Conservation (phyloP, 2,797 vertebrate species). For the Thamnophis elegans region DNA sequence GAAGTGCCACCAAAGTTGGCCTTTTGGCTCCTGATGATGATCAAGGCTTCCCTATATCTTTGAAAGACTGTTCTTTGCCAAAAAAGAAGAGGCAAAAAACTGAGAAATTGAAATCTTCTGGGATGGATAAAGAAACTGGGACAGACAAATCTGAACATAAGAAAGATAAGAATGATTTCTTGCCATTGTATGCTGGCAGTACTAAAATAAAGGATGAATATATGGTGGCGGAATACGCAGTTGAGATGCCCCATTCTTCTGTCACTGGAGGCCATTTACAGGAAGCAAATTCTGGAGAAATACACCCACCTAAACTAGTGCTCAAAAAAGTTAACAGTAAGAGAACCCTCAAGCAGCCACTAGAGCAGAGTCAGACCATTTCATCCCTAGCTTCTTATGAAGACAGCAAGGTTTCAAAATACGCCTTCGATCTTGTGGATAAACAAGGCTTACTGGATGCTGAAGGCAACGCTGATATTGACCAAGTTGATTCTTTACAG, state of each 20-base stretch:
- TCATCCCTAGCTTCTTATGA: slow-evolving; percentile 88
- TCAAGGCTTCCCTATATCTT: slow-evolving; percentile 78
- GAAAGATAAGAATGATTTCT: slow-evolving; percentile 84
- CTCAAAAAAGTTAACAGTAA: slow-evolving; percentile 93
- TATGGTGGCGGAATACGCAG: slow-evolving; percentile 90
- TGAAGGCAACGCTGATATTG: slow-evolving; percentile 85
- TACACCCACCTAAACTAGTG: slow-evolving; percentile 89
- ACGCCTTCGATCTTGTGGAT: slow-evolving; percentile 95
- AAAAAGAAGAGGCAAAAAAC: slow-evolving; percentile 96
- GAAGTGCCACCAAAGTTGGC: slow-evolving; percentile 84
- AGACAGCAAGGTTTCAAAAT: slow-evolving; percentile 91
- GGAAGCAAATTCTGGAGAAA: slow-evolving; percentile 80
- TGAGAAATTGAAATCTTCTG: slow-evolving; percentile 80
- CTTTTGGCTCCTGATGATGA: slow-evolving; percentile 81
- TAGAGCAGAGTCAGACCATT: slow-evolving; percentile 84
- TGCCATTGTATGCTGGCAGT: slow-evolving; percentile 86
- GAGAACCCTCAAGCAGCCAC: slow-evolving; percentile 82
- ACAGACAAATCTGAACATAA: slow-evolving; percentile 84
- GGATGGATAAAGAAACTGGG: slow-evolving; percentile 70
- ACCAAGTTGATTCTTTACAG: slow-evolving; percentile 87
- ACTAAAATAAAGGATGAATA: slow-evolving; percentile 98
- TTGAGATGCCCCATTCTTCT: slow-evolving; percentile 89
- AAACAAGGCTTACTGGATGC: slow-evolving; percentile 91
- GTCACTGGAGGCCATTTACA: slow-evolving; percentile 77
- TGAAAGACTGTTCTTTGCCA: slow-evolving; percentile 90